Evolutionary conservation across 2,888 invertebrate species (phyloP), one percentile per base, ranked within the genome.

Genomic region (Eupithecia inturbata): DNA sequence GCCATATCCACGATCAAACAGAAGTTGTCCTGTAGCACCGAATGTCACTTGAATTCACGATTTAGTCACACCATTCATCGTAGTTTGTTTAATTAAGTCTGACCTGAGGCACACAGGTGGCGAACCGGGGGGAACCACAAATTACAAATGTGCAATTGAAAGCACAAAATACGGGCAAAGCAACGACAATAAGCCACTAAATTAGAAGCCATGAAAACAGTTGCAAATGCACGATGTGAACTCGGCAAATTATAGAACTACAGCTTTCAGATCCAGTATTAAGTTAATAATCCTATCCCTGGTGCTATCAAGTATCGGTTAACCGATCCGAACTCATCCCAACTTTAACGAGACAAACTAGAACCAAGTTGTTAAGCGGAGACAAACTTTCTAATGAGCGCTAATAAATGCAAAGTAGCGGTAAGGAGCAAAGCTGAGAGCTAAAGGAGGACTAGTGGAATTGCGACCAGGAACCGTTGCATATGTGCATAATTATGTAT

Each of bases 51-150:
- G 83, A 83, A 89, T 90, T 89, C 88, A 88, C 88, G 74, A 86
- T 85, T 87, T 86, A 79, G 88, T 88, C 85, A 89, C 91, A 92
- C 26, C 89, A 91, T 92, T 91, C 89, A 83, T 86, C 74, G 79
- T 72, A 62, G 75, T 73, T 79, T 14, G 16, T 60, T 73, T 49
- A 72, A 74, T 72, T 26, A 28, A 28, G 16, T 60, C 28, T 73
- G 71, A 79, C 71, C 78, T 73, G 77, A 76, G 73, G 53, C 22
- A 53, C 78, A 79, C 78, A 77, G 78, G 79, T 78, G 3, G 10
- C n/a, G n/a, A n/a, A 49, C 49, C 49, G 10, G 45, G n/a, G 76
- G 78, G 79, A 83, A 85, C 82, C 80, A 78, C 80, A 82, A 86
- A 80, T 78, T 76, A 79, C 73, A 74, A 76, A 79, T 76, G 63